Evolutionary conservation across 2,888 invertebrate species (phyloP).

Genomic region (Penaeus monodon): DNA sequence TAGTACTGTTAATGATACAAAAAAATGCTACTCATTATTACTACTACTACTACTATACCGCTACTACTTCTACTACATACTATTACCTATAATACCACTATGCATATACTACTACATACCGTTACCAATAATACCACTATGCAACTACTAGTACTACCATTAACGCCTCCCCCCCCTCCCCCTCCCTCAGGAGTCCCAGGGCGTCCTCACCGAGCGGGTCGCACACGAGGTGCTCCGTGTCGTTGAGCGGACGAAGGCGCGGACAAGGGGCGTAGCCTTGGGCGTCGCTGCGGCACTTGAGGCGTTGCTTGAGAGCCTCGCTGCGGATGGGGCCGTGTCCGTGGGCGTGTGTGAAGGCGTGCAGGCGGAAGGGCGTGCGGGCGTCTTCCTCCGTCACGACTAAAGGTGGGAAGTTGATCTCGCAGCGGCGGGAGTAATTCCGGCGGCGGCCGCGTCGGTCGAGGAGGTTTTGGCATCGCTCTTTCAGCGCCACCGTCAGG

Average conservation of each 20-base stretch:
- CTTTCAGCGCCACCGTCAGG: slow-evolving; percentile 70
- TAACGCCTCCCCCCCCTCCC: no score
- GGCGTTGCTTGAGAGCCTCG: slow-evolving; percentile 67
- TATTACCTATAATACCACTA: no score
- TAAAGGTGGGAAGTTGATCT: slow-evolving; percentile 72
- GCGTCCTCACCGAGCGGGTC: slow-evolving; percentile 69
- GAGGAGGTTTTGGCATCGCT: slow-evolving; percentile 71
- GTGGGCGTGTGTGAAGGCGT: slow-evolving; percentile 66
- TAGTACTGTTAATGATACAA: no score
- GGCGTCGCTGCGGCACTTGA: slow-evolving; percentile 67
- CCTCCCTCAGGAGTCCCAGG: no score
- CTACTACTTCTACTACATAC: no score
- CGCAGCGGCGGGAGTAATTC: slow-evolving; percentile 70
- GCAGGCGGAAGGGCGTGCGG: slow-evolving; percentile 61
- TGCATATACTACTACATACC: no score
- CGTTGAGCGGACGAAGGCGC: slow-evolving; percentile 67
- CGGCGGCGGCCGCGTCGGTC: slow-evolving; percentile 67
- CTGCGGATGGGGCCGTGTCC: slow-evolving; percentile 66
- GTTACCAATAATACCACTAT: no score
- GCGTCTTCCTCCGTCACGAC: slow-evolving; percentile 68
- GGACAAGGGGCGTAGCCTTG: slow-evolving; percentile 70
- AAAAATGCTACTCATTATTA: no score
- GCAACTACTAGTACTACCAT: no score
- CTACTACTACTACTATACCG: no score
- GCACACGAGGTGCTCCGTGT: slow-evolving; percentile 70